Evolutionary conservation across 2,113 vertebrate genomes (phyloP).

Genomic region (Heterotis niloticus): DNA sequence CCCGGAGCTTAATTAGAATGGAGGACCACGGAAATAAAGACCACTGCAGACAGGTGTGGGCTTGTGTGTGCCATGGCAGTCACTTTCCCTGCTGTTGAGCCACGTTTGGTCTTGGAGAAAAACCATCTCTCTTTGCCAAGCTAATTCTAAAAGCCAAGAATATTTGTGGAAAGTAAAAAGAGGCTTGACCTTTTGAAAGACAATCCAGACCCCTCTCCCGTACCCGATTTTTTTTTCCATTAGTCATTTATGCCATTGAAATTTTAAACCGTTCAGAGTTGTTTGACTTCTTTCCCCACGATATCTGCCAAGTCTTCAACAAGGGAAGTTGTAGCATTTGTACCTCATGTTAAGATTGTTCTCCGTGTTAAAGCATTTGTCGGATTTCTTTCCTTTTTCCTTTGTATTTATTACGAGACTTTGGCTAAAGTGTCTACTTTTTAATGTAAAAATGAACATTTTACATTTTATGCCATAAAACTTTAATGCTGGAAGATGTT

Average conservation of each 20-base stretch:
- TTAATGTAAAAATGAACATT: constrained; percentile 23
- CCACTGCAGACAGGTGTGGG: background rate
- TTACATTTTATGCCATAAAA: constrained; percentile 20
- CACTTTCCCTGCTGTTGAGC: background rate
- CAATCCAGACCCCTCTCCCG: constrained; percentile 4
- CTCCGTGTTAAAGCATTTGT: constrained; percentile 42
- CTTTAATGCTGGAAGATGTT: constrained; percentile 22
- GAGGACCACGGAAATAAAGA: background rate
- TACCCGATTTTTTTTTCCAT: background rate
- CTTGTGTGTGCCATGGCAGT: background rate
- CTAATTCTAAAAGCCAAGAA: constrained; percentile 44
- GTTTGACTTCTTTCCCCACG: constrained; percentile 24
- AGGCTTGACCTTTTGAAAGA: constrained; percentile 47
- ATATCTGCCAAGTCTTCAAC: constrained; percentile 34
- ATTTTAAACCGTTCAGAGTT: constrained; percentile 35
- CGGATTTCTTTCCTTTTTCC: constrained; percentile 40
- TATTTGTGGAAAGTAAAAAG: constrained; percentile 25
- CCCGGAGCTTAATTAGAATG: background rate
- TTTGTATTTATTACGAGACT: constrained; percentile 39
- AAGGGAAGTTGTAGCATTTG: constrained; percentile 36
- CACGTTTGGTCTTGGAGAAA: constrained; percentile 17
- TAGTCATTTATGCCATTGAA: constrained; percentile 23
- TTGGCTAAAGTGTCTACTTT: constrained; percentile 29
- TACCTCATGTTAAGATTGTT: constrained; percentile 30
- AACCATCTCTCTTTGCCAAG: constrained; percentile 22